These are phyloP conservation scores for Magallana angulata DNA, from an alignment of 1,140 invertebrate genomes.

Conservation along the genomic window DNA sequence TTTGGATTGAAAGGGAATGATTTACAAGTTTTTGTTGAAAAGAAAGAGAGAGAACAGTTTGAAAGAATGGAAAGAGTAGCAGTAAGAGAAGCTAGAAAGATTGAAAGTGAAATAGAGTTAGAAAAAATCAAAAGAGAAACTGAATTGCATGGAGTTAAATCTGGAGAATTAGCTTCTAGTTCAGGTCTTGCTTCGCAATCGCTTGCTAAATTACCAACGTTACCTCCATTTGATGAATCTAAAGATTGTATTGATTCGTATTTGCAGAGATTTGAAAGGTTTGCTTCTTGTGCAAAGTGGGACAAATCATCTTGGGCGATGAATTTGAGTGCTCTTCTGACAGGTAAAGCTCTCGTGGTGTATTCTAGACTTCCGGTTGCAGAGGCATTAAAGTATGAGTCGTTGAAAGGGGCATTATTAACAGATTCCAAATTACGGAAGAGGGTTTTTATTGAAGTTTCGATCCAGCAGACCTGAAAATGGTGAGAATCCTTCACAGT, in stretches of 20 bases:
- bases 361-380: constrained; percentile 1
- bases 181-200: background rate
- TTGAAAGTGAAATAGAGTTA: constrained; percentile 32
- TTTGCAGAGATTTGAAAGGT: constrained; percentile 37
- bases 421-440: constrained; percentile 39
- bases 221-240: constrained; percentile 37
- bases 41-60: background rate
- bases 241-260: constrained; percentile 45
- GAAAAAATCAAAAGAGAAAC: no score
- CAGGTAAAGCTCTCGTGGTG: constrained; percentile 38
- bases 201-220: constrained; percentile 31
- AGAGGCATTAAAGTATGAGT: constrained; percentile 23
- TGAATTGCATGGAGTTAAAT: background rate
- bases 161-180: background rate
- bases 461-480: constrained; percentile 38
- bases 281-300: constrained; percentile 44
- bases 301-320: background rate
- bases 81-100: background rate
- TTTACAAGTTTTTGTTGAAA: background rate
- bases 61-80: constrained; percentile 14
- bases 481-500: constrained; percentile 44
- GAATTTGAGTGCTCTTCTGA: constrained; percentile 34
- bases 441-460: constrained; percentile 40
- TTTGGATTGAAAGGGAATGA: background rate
- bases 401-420: constrained; percentile 40